These are phyloP conservation scores for Amblyjoppa proteus DNA, from an alignment of 2,888 invertebrate genomes.

Conservation along the genomic window DNA sequence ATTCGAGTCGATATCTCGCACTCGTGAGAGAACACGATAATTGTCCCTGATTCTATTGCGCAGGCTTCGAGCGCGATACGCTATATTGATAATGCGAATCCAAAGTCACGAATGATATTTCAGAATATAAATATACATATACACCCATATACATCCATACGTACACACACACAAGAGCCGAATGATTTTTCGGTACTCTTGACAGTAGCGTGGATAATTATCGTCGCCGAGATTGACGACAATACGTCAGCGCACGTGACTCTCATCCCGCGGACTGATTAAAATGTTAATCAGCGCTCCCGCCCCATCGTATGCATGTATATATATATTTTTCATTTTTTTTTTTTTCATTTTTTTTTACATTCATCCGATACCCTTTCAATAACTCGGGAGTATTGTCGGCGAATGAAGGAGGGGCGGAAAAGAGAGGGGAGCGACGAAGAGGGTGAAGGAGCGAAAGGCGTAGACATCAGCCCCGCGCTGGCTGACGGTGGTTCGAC, in stretches of 20 bases:
- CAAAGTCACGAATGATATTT: constrained; percentile 27
- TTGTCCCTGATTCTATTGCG: constrained; percentile 18
- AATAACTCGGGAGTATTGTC: constrained; percentile 80
- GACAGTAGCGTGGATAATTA: constrained; percentile 71
- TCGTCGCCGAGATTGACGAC: constrained; percentile 70
- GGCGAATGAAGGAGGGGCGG: constrained; percentile 74
- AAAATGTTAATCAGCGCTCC: constrained; percentile 83
- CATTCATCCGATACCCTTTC: constrained; percentile 82
- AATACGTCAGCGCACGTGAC: constrained; percentile 79
- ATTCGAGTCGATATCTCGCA: constrained; percentile 24
- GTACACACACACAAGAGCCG: too few species aligned
- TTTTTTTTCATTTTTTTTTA: constrained; percentile 54
- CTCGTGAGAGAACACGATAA: constrained; percentile 33
- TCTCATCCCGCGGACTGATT: constrained; percentile 76
- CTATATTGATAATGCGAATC: constrained; percentile 10
- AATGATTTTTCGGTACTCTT: constrained; percentile 18
- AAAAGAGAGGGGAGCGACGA: constrained; percentile 10
- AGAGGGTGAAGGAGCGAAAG: constrained; percentile 55
- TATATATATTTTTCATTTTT: constrained; percentile 36
- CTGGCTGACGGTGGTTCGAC: constrained; percentile 74
- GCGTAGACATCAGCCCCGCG: constrained; percentile 58
- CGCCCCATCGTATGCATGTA: constrained; percentile 58
- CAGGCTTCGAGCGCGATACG: background rate
- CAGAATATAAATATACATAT: background rate
- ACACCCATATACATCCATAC: too few species aligned